These are phyloP conservation scores for Callyntrura sp. DNA, from an alignment of 2,888 invertebrate species.

Conservation along the genomic window DNA sequence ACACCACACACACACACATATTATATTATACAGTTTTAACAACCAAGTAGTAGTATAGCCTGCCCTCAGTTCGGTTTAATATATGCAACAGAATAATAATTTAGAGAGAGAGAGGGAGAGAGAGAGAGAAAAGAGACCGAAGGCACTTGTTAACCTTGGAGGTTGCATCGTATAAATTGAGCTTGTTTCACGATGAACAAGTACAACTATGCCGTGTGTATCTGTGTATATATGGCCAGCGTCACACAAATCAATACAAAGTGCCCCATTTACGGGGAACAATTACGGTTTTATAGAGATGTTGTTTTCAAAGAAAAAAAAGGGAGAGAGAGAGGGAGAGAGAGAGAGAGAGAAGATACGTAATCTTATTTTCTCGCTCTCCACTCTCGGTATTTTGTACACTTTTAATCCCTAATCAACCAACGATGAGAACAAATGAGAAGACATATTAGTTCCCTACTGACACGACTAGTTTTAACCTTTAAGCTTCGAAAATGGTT, in stretches of 20 bases:
- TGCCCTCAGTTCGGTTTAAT: too few species aligned
- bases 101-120: constrained; percentile 8
- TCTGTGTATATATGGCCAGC: too few species aligned
- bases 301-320: neutral
- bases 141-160: constrained; percentile 77
- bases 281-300: constrained; percentile 30
- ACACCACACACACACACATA: constrained; percentile 7
- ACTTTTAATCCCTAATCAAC: constrained; percentile 17
- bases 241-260: constrained; percentile 60
- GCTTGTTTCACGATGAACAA: constrained; percentile 42
- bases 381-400: constrained; percentile 15
- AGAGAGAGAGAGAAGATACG: neutral
- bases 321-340: neutral
- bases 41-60: neutral
- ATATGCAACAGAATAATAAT: constrained; percentile 26
- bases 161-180: constrained; percentile 62
- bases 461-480: constrained; percentile 17
- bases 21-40: neutral
- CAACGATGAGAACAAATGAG: constrained; percentile 2
- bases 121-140: constrained; percentile 33
- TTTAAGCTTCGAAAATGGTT: constrained; percentile 29
- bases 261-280: constrained; percentile 7
- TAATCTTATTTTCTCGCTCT: too few species aligned
- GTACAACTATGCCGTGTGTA: constrained; percentile 18
- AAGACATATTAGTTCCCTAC: constrained; percentile 17